Evolutionary conservation across 2,113 vertebrate genomes (phyloP).

Genomic region (Cyrtonyx montezumae): DNA sequence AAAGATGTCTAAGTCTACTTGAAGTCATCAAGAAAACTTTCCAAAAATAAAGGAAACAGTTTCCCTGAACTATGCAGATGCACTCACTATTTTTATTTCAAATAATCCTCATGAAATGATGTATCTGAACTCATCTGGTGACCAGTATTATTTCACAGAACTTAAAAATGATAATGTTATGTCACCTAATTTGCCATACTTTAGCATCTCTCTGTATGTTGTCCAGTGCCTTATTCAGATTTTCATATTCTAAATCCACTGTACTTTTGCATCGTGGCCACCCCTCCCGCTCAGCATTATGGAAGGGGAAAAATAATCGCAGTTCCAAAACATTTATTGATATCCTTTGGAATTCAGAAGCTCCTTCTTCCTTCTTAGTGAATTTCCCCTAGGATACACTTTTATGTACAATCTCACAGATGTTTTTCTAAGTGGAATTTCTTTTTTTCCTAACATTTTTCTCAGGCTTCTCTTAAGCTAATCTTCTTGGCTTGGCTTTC

Average conservation of each 20-base stretch:
- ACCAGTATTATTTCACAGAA: not conserved
- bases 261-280: not conserved
- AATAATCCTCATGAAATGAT: not conserved
- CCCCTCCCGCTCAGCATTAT: not conserved
- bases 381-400: not conserved
- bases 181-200: not conserved
- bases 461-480: constrained; percentile 16
- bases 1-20: not conserved
- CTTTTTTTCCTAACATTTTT: not conserved
- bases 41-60: not conserved
- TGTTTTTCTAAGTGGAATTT: not conserved
- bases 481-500: constrained; percentile 17
- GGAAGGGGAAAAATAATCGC: not conserved
- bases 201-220: not conserved
- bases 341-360: constrained; percentile 19
- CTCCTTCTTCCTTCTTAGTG: not conserved
- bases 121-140: not conserved
- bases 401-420: not conserved
- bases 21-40: not conserved
- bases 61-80: not conserved
- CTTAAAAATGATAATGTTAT: not conserved
- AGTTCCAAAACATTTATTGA: not conserved
- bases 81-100: not conserved
- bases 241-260: not conserved
- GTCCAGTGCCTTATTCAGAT: not conserved